Evolutionary conservation across 1,140 invertebrate species (phyloP).

Genomic region (Chlorops oryzae): DNA sequence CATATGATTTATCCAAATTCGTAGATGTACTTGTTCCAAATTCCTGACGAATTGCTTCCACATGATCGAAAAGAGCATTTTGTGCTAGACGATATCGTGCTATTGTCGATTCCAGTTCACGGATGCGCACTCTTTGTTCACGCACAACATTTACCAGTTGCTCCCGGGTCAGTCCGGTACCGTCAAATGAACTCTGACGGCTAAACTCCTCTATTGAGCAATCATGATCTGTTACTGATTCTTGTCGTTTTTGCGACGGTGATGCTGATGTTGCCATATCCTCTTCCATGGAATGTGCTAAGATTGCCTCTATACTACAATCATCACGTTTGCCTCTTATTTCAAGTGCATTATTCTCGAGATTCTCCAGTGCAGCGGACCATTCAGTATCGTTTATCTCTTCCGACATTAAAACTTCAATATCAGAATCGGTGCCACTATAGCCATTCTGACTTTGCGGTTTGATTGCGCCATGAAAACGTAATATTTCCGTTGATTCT

Average conservation of each 20-base stretch:
- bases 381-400: conserved; percentile 13
- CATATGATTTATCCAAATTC: neutral
- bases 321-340: too few species aligned
- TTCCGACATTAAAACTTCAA: conserved; percentile 15
- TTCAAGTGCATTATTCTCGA: too few species aligned
- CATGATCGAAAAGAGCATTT: conserved; percentile 9
- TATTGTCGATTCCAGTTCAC: conserved; percentile 3
- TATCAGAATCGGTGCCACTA: conserved; percentile 14
- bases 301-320: too few species aligned
- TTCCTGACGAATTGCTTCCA: conserved; percentile 11
- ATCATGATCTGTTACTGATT: conserved; percentile 7
- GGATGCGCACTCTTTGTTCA: conserved; percentile 6
- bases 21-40: neutral
- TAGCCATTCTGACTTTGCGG: neutral
- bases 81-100: conserved; percentile 8
- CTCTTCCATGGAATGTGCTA: too few species aligned
- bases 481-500: conserved; percentile 14
- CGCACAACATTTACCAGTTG: conserved; percentile 10
- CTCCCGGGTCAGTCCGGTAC: neutral
- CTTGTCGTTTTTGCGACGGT: conserved; percentile 2
- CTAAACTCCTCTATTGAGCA: conserved; percentile 5
- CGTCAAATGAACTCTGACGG: neutral
- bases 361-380: too few species aligned
- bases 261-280: too few species aligned
- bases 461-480: conserved; percentile 2